These are phyloP conservation scores for Dissostichus mawsoni DNA, from an alignment of 2,113 vertebrate genomes.

Conservation along the genomic window DNA sequence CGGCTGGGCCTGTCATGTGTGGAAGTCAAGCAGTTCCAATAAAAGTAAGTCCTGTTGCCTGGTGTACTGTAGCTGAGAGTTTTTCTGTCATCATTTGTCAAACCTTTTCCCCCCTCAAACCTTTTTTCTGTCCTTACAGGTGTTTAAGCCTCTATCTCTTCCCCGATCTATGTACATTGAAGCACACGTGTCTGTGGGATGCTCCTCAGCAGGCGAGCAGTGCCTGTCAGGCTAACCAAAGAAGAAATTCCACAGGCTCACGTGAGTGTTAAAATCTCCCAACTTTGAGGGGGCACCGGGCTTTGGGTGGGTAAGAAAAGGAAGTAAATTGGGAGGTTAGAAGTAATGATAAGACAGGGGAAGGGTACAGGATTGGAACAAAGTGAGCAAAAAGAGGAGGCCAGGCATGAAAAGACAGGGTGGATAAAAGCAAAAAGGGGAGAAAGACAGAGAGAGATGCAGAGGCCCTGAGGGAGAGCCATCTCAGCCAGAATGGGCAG, in stretches of 20 bases:
- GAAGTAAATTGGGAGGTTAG: conserved; percentile 8
- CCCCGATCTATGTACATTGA: conserved; percentile 54
- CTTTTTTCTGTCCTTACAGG: conserved; percentile 14
- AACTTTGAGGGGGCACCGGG: conserved; percentile 1
- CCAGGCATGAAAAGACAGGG: conserved; percentile 5
- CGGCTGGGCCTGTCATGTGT: neutral
- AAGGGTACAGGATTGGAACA: conserved; percentile 5
- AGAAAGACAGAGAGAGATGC: conserved; percentile 13
- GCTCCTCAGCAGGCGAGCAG: conserved; percentile 25
- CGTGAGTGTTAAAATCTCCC: conserved; percentile 35
- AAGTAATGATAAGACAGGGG: conserved; percentile 10
- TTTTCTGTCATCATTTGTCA: conserved; percentile 13
- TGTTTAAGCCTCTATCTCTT: conserved; percentile 30
- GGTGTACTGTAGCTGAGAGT: neutral
- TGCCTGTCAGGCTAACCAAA: conserved; percentile 32
- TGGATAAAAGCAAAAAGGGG: conserved; percentile 53
- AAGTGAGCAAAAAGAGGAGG: conserved; percentile 13
- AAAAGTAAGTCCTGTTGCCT: conserved; percentile 20
- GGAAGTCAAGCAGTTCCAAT: conserved; percentile 43
- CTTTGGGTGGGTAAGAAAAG: conserved; percentile 19
- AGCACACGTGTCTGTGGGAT: conserved; percentile 49
- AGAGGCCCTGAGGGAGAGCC: conserved; percentile 35
- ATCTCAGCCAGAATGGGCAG: conserved; percentile 40
- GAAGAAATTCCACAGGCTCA: conserved; percentile 78
- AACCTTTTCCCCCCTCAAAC: neutral